Percentiles rank a stretch among this genome's conserved stretches.
Conservation (phyloP, 2,888 invertebrate species). For the Brenthis hecate region DNA sequence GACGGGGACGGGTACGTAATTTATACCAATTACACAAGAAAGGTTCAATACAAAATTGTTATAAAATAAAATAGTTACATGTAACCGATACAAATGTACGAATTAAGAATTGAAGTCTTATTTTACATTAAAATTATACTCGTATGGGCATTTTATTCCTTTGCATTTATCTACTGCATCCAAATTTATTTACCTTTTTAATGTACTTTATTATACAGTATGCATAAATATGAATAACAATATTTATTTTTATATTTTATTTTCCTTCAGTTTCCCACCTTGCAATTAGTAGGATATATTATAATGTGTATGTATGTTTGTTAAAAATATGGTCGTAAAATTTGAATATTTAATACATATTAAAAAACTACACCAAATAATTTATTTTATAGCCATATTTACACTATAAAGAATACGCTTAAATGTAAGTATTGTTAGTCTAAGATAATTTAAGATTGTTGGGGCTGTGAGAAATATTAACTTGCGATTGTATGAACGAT, state of each 20-base stretch:
- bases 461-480: slow-evolving; percentile 37
- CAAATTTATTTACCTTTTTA: not conserved
- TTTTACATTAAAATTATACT: not conserved
- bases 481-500: slow-evolving; percentile 17
- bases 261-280: slow-evolving; percentile 19
- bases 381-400: slow-evolving; percentile 28
- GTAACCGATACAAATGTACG: not conserved
- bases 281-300: slow-evolving; percentile 5
- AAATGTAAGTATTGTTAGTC: slow-evolving; percentile 34
- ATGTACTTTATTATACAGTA: not conserved
- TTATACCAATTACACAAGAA: too few relatives aligned
- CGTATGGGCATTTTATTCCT: not conserved
- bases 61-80: too few relatives aligned
- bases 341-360: slow-evolving; percentile 17
- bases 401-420: slow-evolving; percentile 37
- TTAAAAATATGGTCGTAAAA: slow-evolving; percentile 16
- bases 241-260: slow-evolving; percentile 11
- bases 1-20: too few relatives aligned
- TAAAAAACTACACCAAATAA: slow-evolving; percentile 25
- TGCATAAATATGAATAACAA: not conserved
- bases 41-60: too few relatives aligned
- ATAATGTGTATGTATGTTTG: not conserved
- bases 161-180: slow-evolving; percentile 21
- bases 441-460: slow-evolving; percentile 28
- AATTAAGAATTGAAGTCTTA: not conserved